A percentile compares a stretch with the other conserved stretches of the same genome.
Conservation (phyloP, 2,888 invertebrate genomes). For the Bedellia somnulentella region DNA sequence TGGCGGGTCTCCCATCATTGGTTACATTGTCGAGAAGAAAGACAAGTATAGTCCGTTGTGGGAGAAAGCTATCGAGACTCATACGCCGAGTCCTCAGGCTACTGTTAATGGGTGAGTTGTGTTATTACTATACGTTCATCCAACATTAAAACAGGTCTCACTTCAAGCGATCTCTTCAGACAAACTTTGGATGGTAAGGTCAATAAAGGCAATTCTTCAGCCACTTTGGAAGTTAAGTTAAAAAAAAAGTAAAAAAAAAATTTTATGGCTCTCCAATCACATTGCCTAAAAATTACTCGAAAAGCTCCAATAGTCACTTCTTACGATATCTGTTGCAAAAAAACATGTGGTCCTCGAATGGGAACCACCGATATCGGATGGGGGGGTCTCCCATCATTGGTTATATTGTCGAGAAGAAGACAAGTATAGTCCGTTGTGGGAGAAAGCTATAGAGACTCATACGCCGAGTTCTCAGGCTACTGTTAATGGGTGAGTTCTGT, state of each 20-base stretch:
- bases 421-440: conserved; percentile 91
- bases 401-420: conserved; percentile 91
- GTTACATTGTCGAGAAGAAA: conserved; percentile 91
- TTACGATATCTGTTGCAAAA: no score
- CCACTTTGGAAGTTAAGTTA: no score
- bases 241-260: no score
- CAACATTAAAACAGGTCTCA: background rate
- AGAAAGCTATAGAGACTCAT: conserved; percentile 84
- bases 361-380: conserved; percentile 84
- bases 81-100: conserved; percentile 71
- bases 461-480: conserved; percentile 73
- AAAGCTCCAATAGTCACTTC: no score
- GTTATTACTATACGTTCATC: background rate
- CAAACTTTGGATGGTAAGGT: background rate
- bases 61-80: conserved; percentile 89
- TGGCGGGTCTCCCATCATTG: conserved; percentile 92
- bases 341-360: conserved; percentile 90
- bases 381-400: conserved; percentile 95
- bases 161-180: background rate
- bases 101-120: conserved; percentile 74
- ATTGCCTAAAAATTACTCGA: no score
- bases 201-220: no score
- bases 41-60: conserved; percentile 90
- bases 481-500: conserved; percentile 69
- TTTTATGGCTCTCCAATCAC: no score